Base-by-base conservation (phyloP, 2,113 vertebrate species). In the Calyptommatus sinebrachiatus region DNA sequence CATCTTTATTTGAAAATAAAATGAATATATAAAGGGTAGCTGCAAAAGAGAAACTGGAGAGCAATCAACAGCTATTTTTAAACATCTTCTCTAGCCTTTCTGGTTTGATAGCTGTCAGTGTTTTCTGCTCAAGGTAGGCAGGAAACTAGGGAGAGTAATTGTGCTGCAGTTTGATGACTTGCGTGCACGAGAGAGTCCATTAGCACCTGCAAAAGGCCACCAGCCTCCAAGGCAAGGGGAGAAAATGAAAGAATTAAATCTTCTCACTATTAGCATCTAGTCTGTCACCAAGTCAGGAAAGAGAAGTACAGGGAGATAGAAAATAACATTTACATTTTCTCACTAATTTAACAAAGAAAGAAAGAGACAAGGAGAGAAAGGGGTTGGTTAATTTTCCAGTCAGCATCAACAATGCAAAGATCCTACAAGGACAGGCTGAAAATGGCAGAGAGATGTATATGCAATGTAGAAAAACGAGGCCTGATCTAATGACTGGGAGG, bases 321-420 rank as follows among this genome's bases (percentile, higher is more conserved):
- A 87, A 91, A 85, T 81, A 89, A 83, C 26, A 76, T 91, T 89
- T 88, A 79, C 48, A 29, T 92, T 92, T 92, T 88, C 77, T 85
- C 76, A 77, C 76, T 88, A 85, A 89, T 89, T 82, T 88, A 83
- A 85, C 73, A 77, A 90, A 78, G 76, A 71, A 77, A 87, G 2
- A 3, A 85, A 82, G 53, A 86, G 69, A 75, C 63, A 73, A 78
- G 73, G 62, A 71, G 45, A 84, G 61, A 57, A 73, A 91, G 65
- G 48, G 46, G 29, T 22, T 87, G 86, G 86, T 86, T 88, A 68
- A 86, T 90, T 91, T 95, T 89, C 84, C 26, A 57, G 82, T 81
- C 50, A 57, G 22, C 8, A 3, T 29, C 75, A 57, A 80, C 73
- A 87, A 88, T 28, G 46, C 29, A 50, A 5, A 81, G 20, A 3